These are phyloP conservation scores for Rhabditoides inermis DNA, from an alignment of 2,888 invertebrate genomes.

Conservation along the genomic window DNA sequence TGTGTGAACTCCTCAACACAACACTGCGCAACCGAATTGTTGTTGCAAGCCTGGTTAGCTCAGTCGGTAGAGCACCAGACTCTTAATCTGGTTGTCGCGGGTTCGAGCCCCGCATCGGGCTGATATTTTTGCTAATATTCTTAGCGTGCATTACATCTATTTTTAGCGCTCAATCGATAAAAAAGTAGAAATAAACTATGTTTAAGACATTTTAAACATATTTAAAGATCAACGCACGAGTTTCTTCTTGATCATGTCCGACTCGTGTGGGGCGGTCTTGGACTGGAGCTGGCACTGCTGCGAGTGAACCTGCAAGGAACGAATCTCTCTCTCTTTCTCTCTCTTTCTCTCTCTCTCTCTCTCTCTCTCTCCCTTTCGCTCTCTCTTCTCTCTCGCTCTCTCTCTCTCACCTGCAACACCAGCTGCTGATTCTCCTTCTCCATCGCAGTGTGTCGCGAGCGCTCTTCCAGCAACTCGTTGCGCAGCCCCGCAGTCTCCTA, in stretches of 20 bases:
- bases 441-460: slow-evolving; percentile 61
- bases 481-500: slow-evolving; percentile 69
- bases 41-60: too few relatives aligned
- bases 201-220: too few relatives aligned
- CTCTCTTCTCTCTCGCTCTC: neutral
- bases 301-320: slow-evolving; percentile 35
- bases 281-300: slow-evolving; percentile 51
- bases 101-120: neutral
- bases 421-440: slow-evolving; percentile 64
- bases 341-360: neutral
- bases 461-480: slow-evolving; percentile 67
- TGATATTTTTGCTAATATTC: neutral
- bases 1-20: too few relatives aligned
- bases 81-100: neutral
- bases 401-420: slow-evolving; percentile 56
- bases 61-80: too few relatives aligned
- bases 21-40: too few relatives aligned
- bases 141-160: too few relatives aligned
- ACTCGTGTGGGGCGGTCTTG: slow-evolving; percentile 55
- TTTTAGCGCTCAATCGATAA: too few relatives aligned
- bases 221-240: too few relatives aligned
- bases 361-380: neutral
- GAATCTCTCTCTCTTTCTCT: neutral
- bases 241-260: slow-evolving; percentile 58
- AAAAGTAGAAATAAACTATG: too few relatives aligned